phyloP scores from a whole-genome alignment of 92 coral and sea anemone species.

The Actinostola sp. region DNA sequence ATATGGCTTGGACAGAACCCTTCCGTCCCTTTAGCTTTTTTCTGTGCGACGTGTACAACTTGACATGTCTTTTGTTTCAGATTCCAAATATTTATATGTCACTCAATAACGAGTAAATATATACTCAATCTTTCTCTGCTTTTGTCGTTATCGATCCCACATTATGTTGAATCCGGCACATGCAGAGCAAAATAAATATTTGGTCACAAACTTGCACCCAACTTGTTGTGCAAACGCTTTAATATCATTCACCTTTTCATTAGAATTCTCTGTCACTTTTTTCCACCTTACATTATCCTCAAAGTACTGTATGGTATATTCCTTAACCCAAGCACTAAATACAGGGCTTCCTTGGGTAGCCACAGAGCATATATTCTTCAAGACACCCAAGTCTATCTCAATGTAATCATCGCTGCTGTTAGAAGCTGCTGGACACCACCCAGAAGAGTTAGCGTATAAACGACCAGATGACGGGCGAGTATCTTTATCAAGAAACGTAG shows the following conservation, averaged over 20 bases:
- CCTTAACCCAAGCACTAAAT: slow-evolving; percentile 24
- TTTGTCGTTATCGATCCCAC: too few relatives aligned
- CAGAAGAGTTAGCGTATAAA: neutral
- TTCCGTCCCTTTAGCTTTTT: too few relatives aligned
- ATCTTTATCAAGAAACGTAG: neutral
- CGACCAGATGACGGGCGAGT: neutral
- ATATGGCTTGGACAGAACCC: too few relatives aligned
- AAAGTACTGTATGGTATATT: slow-evolving; percentile 46
- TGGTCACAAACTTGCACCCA: neutral
- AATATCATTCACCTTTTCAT: slow-evolving; percentile 36
- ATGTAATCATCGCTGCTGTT: neutral
- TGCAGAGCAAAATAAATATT: too few relatives aligned
- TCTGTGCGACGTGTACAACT: too few relatives aligned
- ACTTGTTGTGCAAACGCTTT: neutral
- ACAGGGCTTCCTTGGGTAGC: slow-evolving; percentile 1
- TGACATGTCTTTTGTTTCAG: too few relatives aligned
- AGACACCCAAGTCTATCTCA: neutral
- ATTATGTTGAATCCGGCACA: too few relatives aligned
- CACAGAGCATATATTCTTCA: neutral
- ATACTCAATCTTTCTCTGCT: too few relatives aligned
- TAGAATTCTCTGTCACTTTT: slow-evolving; percentile 47
- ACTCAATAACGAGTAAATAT: too few relatives aligned
- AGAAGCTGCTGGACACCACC: neutral
- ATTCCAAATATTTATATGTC: too few relatives aligned
- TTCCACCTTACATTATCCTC: slow-evolving; percentile 48